Evolutionary conservation across 1,140 invertebrate species (phyloP).

Genomic region (Gryllus bimaculatus): DNA sequence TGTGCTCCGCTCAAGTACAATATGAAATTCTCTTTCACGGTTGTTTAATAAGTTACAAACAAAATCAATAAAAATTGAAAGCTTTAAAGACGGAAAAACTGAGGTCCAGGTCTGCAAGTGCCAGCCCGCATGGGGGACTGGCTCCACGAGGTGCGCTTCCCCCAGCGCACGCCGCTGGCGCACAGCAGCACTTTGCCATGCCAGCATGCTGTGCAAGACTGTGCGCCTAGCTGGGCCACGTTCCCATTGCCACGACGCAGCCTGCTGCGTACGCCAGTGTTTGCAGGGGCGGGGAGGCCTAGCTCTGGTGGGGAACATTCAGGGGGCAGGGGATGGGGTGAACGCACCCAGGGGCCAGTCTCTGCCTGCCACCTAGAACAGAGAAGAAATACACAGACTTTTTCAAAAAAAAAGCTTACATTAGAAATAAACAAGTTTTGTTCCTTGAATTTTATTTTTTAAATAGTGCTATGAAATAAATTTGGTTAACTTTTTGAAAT

Average conservation of each 20-base stretch:
- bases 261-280: not conserved
- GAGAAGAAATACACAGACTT: not conserved
- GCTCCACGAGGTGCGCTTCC: not conserved
- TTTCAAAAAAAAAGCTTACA: no score
- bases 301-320: not conserved
- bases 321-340: slow-evolving; percentile 1
- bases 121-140: slow-evolving; percentile 1
- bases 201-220: not conserved
- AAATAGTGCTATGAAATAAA: no score
- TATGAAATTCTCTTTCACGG: not conserved
- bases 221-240: not conserved
- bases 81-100: slow-evolving; percentile 2
- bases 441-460: no score
- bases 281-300: not conserved
- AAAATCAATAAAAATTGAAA: slow-evolving; percentile 2
- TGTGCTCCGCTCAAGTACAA: not conserved
- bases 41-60: slow-evolving; percentile 1
- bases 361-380: not conserved
- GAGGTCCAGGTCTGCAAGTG: slow-evolving; percentile 2
- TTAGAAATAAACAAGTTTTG: no score
- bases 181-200: not conserved
- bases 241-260: slow-evolving; percentile 2
- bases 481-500: no score
- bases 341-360: not conserved
- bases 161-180: not conserved